Percentiles rank a stretch among this genome's conserved stretches.
Conservation (phyloP, 2,113 vertebrate species). For the Epinephelus fuscoguttatus region DNA sequence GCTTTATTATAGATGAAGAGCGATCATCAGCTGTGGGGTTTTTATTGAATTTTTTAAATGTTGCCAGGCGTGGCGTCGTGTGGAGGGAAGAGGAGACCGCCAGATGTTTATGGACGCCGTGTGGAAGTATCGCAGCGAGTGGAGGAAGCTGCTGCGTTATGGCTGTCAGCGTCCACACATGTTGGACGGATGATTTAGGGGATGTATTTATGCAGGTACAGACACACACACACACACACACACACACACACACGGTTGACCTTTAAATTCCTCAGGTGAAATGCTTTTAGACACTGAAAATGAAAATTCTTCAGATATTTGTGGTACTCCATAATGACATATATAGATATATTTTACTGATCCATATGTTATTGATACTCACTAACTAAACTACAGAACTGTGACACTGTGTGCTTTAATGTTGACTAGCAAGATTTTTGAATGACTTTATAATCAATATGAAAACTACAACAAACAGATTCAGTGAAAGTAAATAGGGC, state of each 20-base stretch:
- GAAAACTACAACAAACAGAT: neutral
- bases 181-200: conserved; percentile 24
- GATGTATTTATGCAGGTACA: conserved; percentile 2
- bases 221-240: neutral
- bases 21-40: conserved; percentile 56
- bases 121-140: neutral
- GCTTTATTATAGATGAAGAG: conserved; percentile 73
- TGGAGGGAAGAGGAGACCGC: conserved; percentile 12
- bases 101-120: conserved; percentile 14
- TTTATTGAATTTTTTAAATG: conserved; percentile 64
- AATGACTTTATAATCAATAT: neutral
- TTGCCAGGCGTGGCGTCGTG: conserved; percentile 13
- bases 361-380: neutral
- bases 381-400: too few relatives aligned
- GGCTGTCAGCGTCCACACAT: conserved; percentile 31
- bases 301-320: neutral
- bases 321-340: neutral
- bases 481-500: neutral
- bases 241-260: neutral
- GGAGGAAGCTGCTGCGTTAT: conserved; percentile 8
- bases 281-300: neutral
- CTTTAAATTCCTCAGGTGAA: neutral
- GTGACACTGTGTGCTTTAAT: neutral
- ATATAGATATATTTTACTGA: neutral
- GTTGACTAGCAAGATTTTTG: neutral